Conservation (phyloP, 1,140 invertebrate species). For the Hylaeus volcanicus region DNA sequence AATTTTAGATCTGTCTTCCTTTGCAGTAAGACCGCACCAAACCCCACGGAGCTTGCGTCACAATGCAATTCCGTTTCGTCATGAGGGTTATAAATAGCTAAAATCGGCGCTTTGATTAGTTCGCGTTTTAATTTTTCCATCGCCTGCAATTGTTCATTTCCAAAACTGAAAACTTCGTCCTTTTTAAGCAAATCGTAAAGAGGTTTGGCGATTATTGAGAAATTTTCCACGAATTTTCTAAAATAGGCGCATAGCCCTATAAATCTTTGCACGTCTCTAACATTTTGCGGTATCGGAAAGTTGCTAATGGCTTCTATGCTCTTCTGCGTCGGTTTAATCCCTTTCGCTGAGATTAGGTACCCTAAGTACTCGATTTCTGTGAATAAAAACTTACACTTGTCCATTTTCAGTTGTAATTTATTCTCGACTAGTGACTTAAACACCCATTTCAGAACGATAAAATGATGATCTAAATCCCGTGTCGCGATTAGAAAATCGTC, state of each 20-base stretch:
- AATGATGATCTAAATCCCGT: conserved; percentile 11
- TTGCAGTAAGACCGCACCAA: conserved; percentile 55
- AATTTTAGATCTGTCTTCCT: conserved; percentile 24
- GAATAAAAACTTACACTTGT: conserved; percentile 46
- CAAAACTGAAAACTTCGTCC: conserved; percentile 18
- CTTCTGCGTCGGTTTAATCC: conserved; percentile 16
- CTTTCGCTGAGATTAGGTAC: conserved; percentile 9
- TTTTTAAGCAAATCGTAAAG: conserved; percentile 17
- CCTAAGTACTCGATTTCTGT: conserved; percentile 44
- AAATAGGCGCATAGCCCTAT: conserved; percentile 40
- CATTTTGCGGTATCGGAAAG: conserved; percentile 12
- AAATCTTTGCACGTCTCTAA: conserved; percentile 19
- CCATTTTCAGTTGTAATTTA: conserved; percentile 41
- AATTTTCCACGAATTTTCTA: conserved; percentile 33
- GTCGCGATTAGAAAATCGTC: conserved; percentile 44
- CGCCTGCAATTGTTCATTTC: not conserved
- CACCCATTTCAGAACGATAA: not conserved
- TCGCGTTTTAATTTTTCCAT: not conserved
- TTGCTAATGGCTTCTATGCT: conserved; percentile 22
- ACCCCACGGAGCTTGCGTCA: conserved; percentile 59
- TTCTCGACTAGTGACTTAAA: conserved; percentile 6
- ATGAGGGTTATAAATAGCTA: conserved; percentile 37
- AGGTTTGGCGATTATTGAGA: conserved; percentile 22
- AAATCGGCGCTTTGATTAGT: conserved; percentile 12
- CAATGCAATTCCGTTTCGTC: conserved; percentile 62